A percentile compares a stretch with the other conserved stretches of the same genome.
Evolutionary conservation across 2,888 invertebrate species (phyloP).

Genomic region (Caenorhabditis doughertyi): DNA sequence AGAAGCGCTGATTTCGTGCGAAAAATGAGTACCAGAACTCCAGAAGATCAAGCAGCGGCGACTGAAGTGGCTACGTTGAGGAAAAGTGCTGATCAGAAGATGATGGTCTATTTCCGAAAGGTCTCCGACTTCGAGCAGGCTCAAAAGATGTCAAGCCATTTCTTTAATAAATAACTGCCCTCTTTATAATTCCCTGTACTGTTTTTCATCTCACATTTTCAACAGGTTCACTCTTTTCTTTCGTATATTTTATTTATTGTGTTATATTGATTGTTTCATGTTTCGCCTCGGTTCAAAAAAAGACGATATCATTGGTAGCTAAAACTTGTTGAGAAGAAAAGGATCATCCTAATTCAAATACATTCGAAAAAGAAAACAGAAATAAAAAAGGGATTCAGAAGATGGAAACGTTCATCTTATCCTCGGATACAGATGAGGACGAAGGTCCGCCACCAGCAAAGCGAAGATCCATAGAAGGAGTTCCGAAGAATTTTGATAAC

Average conservation of each 20-base stretch:
- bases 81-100: constrained; percentile 38
- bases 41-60: constrained; percentile 29
- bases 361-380: not conserved
- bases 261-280: constrained; percentile 31
- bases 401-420: too few species aligned
- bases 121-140: constrained; percentile 42
- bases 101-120: constrained; percentile 49
- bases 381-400: too few species aligned
- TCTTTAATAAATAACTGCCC: too few species aligned
- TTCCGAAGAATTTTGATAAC: constrained; percentile 39
- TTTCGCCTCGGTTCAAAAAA: too few species aligned
- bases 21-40: constrained; percentile 8
- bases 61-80: constrained; percentile 34
- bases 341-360: too few species aligned
- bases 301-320: too few species aligned
- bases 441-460: constrained; percentile 23
- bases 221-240: constrained; percentile 19
- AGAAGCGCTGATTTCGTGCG: constrained; percentile 35
- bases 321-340: too few species aligned
- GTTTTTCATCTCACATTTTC: constrained; percentile 42
- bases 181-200: not conserved
- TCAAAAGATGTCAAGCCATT: constrained; percentile 35
- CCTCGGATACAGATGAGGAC: constrained; percentile 42
- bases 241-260: too few species aligned
- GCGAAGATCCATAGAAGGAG: constrained; percentile 46